A percentile compares a stretch with the other conserved stretches of the same genome.
Evolutionary conservation across 2,888 invertebrate genomes (phyloP).

Genomic region (Leuctra nigra): DNA sequence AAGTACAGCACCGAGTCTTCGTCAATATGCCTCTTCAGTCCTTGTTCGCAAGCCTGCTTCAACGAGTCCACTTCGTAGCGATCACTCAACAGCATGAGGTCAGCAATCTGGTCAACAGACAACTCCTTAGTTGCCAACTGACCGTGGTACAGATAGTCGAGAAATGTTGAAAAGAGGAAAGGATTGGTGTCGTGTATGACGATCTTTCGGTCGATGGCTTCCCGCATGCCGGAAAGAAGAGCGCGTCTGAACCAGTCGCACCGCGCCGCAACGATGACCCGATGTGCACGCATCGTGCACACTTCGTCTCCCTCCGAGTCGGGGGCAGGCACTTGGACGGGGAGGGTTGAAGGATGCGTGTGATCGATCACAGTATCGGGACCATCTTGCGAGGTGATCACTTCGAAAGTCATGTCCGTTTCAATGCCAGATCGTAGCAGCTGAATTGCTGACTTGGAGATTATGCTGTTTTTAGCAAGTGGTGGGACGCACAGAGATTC

Average conservation of each 20-base stretch:
- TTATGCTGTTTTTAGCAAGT: conserved; percentile 46
- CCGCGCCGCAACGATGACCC: conserved; percentile 58
- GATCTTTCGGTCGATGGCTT: conserved; percentile 62
- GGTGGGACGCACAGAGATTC: conserved; percentile 56
- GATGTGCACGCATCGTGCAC: conserved; percentile 49
- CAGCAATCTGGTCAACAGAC: conserved; percentile 50
- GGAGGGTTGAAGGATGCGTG: conserved; percentile 6
- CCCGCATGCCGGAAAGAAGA: conserved; percentile 61
- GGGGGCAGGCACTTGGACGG: background rate
- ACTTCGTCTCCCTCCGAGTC: conserved; percentile 27
- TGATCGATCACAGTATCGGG: conserved; percentile 27
- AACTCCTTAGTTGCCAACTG: conserved; percentile 47
- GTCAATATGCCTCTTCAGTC: conserved; percentile 52
- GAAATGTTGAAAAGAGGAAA: conserved; percentile 52
- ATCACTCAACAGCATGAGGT: conserved; percentile 57
- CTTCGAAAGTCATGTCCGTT: conserved; percentile 62
- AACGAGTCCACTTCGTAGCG: conserved; percentile 54
- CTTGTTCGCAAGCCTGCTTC: conserved; percentile 56
- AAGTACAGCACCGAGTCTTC: conserved; percentile 57
- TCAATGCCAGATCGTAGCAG: conserved; percentile 47
- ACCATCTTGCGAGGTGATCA: conserved; percentile 37
- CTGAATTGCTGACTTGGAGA: conserved; percentile 52
- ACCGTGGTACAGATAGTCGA: conserved; percentile 59
- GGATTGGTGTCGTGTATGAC: conserved; percentile 58
- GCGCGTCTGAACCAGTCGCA: conserved; percentile 66